A percentile compares a stretch with the other conserved stretches of the same genome.
phyloP scores from a whole-genome alignment of 2,113 vertebrate species.

The Nyctibius bracteatus region DNA sequence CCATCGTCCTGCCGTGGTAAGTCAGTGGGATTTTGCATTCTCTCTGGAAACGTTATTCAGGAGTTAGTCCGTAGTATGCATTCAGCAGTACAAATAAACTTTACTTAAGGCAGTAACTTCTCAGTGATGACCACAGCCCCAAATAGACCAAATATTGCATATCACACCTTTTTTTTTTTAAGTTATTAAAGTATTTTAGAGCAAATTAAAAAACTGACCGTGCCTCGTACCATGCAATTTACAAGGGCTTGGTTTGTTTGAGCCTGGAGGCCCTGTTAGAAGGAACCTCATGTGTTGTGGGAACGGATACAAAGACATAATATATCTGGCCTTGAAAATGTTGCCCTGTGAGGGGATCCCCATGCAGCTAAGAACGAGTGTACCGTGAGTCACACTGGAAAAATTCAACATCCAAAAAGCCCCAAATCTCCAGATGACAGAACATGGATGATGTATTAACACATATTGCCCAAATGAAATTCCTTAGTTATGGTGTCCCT shows the following conservation, averaged over 20 bases:
- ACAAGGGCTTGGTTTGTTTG: neutral
- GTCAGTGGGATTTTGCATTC: neutral
- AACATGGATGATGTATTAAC: neutral
- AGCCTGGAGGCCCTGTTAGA: neutral
- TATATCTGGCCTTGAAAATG: neutral
- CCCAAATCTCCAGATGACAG: neutral
- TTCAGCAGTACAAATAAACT: neutral
- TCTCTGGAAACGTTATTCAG: neutral
- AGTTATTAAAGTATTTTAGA: neutral
- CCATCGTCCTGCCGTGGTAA: constrained; percentile 42
- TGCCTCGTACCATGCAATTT: neutral
- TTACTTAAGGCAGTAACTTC: neutral
- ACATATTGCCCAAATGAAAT: neutral
- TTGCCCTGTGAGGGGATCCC: neutral
- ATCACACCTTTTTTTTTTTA: neutral
- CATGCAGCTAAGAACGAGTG: neutral
- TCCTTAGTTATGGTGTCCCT: neutral
- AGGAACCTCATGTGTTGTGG: neutral
- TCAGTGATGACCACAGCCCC: neutral
- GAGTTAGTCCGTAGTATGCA: neutral
- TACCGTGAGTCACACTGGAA: neutral
- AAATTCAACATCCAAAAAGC: neutral
- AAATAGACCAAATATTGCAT: neutral
- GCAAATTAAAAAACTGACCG: neutral
- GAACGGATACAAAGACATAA: neutral